phyloP scores from a whole-genome alignment of 1,140 invertebrate genomes.

The Diabrotica undecimpunctata region DNA sequence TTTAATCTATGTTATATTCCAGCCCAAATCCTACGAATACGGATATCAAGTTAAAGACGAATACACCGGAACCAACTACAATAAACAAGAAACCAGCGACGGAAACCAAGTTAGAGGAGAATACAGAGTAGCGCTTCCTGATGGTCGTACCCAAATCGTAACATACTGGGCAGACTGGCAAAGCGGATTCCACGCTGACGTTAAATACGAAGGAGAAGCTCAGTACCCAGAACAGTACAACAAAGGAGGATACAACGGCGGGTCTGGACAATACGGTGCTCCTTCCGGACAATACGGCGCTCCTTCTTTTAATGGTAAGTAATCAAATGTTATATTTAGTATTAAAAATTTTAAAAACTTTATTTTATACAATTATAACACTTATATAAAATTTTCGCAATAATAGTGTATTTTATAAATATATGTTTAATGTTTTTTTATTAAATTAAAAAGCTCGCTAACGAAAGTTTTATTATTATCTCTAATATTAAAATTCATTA shows the following conservation, averaged over 20 bases:
- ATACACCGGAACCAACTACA: conserved; percentile 69
- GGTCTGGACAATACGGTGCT: conserved; percentile 20
- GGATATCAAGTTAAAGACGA: conserved; percentile 74
- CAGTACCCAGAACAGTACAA: conserved; percentile 56
- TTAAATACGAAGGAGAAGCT: conserved; percentile 70
- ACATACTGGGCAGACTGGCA: conserved; percentile 76
- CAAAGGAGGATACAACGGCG: conserved; percentile 21
- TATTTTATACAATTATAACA: too few species aligned
- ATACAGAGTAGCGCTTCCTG: conserved; percentile 70
- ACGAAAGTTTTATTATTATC: too few species aligned
- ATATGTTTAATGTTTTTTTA: too few species aligned
- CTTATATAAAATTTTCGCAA: too few species aligned
- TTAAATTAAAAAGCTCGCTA: too few species aligned
- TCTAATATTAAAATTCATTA: too few species aligned
- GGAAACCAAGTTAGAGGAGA: conserved; percentile 68
- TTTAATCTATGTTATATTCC: conserved; percentile 34
- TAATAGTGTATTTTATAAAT: too few species aligned
- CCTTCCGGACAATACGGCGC: conserved; percentile 32
- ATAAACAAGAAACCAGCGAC: conserved; percentile 65
- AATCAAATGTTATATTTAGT: neutral
- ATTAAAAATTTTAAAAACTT: too few species aligned
- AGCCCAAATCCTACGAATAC: conserved; percentile 77
- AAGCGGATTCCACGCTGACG: conserved; percentile 75
- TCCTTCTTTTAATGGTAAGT: conserved; percentile 19
- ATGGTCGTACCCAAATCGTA: conserved; percentile 69